These are phyloP conservation scores for Diadegma fenestrale DNA, from an alignment of 2,888 invertebrate genomes.

Conservation along the genomic window DNA sequence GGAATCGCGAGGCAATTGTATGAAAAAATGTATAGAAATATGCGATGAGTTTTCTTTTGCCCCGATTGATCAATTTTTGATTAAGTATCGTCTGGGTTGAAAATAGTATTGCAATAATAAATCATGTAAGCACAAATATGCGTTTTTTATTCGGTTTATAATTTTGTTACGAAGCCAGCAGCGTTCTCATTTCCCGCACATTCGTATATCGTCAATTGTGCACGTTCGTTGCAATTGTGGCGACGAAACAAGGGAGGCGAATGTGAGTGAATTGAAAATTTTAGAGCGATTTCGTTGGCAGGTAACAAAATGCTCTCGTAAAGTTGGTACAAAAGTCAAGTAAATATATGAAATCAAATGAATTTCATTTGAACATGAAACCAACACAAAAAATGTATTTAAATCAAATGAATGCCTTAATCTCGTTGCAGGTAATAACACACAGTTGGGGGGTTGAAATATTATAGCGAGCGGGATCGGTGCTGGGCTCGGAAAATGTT, in stretches of 20 bases:
- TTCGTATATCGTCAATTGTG: too few relatives aligned
- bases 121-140: background rate
- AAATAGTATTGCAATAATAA: background rate
- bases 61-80: background rate
- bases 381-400: slow-evolving; percentile 22
- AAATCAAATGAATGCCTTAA: slow-evolving; percentile 43
- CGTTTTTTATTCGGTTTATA: background rate
- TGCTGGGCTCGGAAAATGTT: slow-evolving; percentile 38
- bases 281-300: background rate
- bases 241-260: background rate
- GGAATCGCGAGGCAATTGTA: background rate
- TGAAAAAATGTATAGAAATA: background rate
- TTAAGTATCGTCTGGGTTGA: background rate
- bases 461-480: slow-evolving; percentile 33
- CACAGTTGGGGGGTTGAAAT: slow-evolving; percentile 49
- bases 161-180: background rate
- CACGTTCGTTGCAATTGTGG: too few relatives aligned
- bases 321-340: background rate
- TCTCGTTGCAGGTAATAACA: slow-evolving; percentile 34
- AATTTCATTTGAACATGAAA: background rate
- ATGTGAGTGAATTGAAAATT: too few relatives aligned
- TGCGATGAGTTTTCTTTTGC: background rate
- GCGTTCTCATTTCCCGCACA: background rate
- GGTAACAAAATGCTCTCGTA: background rate
- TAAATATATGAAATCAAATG: slow-evolving; percentile 29